phyloP scores from a whole-genome alignment of 1,140 invertebrate genomes.

The Alviniconcha marisindica region DNA sequence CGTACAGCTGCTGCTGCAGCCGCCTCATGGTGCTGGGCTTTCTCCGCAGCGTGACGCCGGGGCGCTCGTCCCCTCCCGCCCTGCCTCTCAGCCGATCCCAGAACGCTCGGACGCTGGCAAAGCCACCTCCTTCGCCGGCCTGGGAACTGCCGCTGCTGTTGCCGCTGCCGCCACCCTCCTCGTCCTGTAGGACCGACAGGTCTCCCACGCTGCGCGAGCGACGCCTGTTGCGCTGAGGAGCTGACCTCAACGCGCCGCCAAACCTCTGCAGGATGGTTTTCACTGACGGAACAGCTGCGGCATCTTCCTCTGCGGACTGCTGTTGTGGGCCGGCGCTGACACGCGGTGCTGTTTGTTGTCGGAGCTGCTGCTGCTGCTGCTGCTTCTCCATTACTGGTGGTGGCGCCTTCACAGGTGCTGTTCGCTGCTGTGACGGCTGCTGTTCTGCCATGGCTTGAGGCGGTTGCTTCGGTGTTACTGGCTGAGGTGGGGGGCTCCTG shows the following conservation, averaged over 20 bases:
- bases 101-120: neutral
- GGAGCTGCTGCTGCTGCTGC: too few species aligned
- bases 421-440: too few species aligned
- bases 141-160: neutral
- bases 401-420: too few species aligned
- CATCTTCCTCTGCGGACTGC: neutral
- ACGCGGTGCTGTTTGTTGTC: neutral
- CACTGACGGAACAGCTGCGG: neutral
- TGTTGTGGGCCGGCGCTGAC: neutral
- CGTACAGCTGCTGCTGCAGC: neutral
- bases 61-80: neutral
- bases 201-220: constrained; percentile 30
- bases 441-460: too few species aligned
- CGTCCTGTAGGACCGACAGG: neutral
- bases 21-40: constrained; percentile 23
- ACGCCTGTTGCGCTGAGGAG: neutral
- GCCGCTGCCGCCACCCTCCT: neutral
- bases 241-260: neutral
- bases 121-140: neutral
- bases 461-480: too few species aligned
- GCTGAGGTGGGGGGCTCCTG: too few species aligned
- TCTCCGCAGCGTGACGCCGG: neutral
- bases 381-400: too few species aligned
- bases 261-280: neutral
- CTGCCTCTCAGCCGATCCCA: neutral